Percentiles rank a stretch among this genome's conserved stretches.
phyloP scores from a whole-genome alignment of 2,797 vertebrate species.

The Xenopus petersii region DNA sequence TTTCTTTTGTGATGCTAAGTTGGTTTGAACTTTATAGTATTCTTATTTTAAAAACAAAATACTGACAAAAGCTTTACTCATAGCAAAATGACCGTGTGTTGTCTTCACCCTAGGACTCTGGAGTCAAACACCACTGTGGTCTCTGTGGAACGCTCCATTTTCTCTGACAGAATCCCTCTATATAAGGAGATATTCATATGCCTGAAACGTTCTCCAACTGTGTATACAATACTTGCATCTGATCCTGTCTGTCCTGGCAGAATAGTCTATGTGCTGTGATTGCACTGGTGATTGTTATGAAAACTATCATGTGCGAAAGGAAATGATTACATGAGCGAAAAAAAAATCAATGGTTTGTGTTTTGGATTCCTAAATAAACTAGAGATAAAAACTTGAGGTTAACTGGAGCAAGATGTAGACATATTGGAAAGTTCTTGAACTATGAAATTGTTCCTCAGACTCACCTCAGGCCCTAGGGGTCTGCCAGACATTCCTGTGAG shows the following conservation, averaged over 20 bases:
- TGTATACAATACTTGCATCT: constrained; percentile 19
- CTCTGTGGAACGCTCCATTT: too few species aligned
- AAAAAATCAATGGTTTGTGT: constrained; percentile 5
- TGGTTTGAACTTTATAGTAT: too few species aligned
- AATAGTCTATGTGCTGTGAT: constrained; percentile 14
- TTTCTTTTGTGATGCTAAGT: too few species aligned
- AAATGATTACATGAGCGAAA: constrained; percentile 19
- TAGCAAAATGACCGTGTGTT: too few species aligned
- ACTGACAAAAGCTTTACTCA: too few species aligned
- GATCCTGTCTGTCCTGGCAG: constrained; percentile 5
- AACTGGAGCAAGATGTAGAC: constrained; percentile 11
- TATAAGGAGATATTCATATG: constrained; percentile 16
- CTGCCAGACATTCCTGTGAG: constrained; percentile 38
- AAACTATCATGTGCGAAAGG: constrained; percentile 24
- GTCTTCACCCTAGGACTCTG: too few species aligned
- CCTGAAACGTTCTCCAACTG: background rate
- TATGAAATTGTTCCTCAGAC: constrained; percentile 6
- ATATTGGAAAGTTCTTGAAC: constrained; percentile 1
- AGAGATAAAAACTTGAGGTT: constrained; percentile 35
- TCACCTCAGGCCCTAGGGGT: constrained; percentile 28
- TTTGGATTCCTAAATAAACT: constrained; percentile 37
- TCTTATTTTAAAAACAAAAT: too few species aligned
- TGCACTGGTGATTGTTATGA: constrained; percentile 15
- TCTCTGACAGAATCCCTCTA: background rate
- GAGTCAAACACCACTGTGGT: too few species aligned